Evolutionary conservation across 2,797 vertebrate species (phyloP).

Genomic region (Urosaurus nigricauda): DNA sequence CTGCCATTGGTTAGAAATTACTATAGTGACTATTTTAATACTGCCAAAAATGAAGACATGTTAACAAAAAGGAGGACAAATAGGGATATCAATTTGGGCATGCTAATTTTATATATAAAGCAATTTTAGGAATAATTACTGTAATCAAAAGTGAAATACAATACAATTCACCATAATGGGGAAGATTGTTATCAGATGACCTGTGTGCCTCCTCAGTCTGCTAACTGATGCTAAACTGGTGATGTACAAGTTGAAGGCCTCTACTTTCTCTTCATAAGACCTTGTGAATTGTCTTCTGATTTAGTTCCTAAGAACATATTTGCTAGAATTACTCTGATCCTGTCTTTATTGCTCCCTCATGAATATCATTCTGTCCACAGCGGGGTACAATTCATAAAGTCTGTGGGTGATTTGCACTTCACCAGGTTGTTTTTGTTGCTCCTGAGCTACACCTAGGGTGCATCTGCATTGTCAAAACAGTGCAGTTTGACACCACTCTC

Average conservation of each 20-base stretch:
- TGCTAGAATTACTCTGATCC: too few species aligned
- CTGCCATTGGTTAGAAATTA: not conserved
- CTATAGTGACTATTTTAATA: too few species aligned
- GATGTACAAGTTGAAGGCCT: not conserved
- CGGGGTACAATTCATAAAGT: too few species aligned
- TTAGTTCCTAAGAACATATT: too few species aligned
- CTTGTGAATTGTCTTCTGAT: too few species aligned
- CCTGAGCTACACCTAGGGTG: too few species aligned
- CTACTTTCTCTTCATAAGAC: not conserved
- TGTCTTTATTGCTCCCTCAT: too few species aligned
- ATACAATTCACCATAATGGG: not conserved
- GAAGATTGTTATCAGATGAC: not conserved
- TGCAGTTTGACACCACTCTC: too few species aligned
- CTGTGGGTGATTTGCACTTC: too few species aligned
- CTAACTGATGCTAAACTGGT: not conserved
- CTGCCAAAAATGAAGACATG: not conserved
- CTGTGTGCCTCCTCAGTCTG: not conserved
- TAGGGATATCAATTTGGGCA: not conserved
- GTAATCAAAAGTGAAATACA: not conserved
- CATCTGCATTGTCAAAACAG: too few species aligned
- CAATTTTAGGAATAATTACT: not conserved
- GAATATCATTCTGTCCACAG: too few species aligned
- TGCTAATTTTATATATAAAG: not conserved
- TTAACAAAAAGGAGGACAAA: not conserved
- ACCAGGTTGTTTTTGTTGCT: too few species aligned